Conservation (phyloP, 37 sponge, comb jelly and placozoan species). For the Halichondria panicea region DNA sequence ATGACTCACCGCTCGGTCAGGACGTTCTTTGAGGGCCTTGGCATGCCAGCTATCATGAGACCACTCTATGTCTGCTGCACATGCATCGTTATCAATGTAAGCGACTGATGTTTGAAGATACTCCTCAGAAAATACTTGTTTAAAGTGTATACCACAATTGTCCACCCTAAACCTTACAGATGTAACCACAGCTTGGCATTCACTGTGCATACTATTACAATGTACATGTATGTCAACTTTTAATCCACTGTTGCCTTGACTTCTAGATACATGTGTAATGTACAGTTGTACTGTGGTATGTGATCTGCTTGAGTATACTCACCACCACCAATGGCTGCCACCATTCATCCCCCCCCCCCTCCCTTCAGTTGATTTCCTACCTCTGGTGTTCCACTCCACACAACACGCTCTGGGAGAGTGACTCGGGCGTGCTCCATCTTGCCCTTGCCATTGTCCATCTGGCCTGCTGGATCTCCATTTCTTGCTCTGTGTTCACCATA, state of each 20-base stretch:
- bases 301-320: not conserved
- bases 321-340: not conserved
- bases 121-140: not conserved
- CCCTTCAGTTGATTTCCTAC: conserved; percentile 41
- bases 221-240: not conserved
- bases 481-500: conserved; percentile 57
- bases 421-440: not conserved
- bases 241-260: no score
- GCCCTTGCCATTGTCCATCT: conserved; percentile 35
- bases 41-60: conserved; percentile 20
- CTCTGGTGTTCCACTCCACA: conserved; percentile 39
- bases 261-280: not conserved
- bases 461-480: conserved; percentile 53
- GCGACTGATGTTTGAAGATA: not conserved
- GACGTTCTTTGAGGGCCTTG: conserved; percentile 5
- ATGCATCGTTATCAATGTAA: conserved; percentile 42
- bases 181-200: not conserved
- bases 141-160: not conserved
- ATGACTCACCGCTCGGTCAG: conserved; percentile 27
- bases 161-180: not conserved
- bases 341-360: conserved; percentile 11
- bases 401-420: conserved; percentile 37
- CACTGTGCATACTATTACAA: not conserved
- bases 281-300: not conserved
- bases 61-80: conserved; percentile 45